A percentile compares a stretch with the other conserved stretches of the same genome.
These are phyloP conservation scores for Pseudorhiza aurosa DNA, from an alignment of 30 jellyfish, hydroid and myxozoan genomes.

Conservation along the genomic window DNA sequence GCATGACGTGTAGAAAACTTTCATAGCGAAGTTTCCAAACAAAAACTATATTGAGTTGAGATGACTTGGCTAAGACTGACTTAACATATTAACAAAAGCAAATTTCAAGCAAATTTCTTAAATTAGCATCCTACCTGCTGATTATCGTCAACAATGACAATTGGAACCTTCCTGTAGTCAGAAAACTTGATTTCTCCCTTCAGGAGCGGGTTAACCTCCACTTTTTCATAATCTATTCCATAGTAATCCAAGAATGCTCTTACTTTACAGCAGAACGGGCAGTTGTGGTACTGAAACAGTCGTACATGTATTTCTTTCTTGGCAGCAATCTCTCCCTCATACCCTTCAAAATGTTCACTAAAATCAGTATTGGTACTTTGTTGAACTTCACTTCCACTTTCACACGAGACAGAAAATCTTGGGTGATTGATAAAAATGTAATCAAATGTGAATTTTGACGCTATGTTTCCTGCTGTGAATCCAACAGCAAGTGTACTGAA, in stretches of 20 bases:
- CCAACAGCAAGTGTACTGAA: constrained; percentile 5
- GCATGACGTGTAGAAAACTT: too few relatives aligned
- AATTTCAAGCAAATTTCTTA: too few relatives aligned
- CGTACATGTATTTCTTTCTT: constrained; percentile 12
- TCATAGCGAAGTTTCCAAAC: too few relatives aligned
- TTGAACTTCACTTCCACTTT: background rate
- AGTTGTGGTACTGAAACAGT: constrained; percentile 87
- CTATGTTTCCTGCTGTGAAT: background rate
- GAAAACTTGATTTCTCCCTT: constrained; percentile 88
- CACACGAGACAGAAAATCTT: background rate
- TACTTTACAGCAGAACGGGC: constrained; percentile 98
- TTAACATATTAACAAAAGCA: too few relatives aligned
- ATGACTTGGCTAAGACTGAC: too few relatives aligned
- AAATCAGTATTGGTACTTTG: background rate
- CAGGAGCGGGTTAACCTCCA: constrained; percentile 91
- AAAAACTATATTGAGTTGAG: too few relatives aligned
- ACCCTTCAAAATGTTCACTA: background rate
- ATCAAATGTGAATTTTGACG: background rate
- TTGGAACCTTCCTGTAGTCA: constrained; percentile 91
- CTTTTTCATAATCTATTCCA: constrained; percentile 89
- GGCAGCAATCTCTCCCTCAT: background rate
- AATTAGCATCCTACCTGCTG: constrained; percentile 87
- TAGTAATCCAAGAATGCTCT: constrained; percentile 92
- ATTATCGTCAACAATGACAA: constrained; percentile 46
- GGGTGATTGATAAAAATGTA: background rate